phyloP scores from a whole-genome alignment of 2,888 invertebrate species.

The Sesia apiformis region DNA sequence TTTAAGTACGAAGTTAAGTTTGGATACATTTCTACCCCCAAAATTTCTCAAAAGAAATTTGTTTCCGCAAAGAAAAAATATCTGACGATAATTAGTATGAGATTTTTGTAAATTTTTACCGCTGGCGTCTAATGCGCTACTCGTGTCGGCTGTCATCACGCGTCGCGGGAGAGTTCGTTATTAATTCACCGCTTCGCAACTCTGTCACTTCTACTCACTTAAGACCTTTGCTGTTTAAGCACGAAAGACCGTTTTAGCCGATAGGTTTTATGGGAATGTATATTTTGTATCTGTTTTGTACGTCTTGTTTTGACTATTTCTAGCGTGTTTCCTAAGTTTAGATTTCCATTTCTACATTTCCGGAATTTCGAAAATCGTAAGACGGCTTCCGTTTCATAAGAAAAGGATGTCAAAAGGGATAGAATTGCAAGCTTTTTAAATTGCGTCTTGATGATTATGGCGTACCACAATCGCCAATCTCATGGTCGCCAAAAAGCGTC shows the following conservation, averaged over 20 bases:
- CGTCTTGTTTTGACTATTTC: neutral
- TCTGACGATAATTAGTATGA: conserved; percentile 40
- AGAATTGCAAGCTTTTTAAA: too few species aligned
- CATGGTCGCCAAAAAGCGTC: conserved; percentile 65
- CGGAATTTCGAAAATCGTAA: neutral
- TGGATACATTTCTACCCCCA: neutral
- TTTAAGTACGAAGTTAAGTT: conserved; percentile 5
- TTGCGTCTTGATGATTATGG: conserved; percentile 6
- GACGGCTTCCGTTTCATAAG: too few species aligned
- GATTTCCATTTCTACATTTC: neutral
- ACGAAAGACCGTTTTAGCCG: conserved; percentile 25
- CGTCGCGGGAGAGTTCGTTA: conserved; percentile 70
- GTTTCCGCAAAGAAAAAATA: conserved; percentile 19
- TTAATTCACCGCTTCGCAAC: conserved; percentile 65
- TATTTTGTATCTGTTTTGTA: neutral
- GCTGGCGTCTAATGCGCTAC: conserved; percentile 68
- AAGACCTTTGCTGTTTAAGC: conserved; percentile 34
- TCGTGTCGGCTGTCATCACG: conserved; percentile 72
- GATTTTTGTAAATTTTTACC: conserved; percentile 47
- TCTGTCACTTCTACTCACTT: conserved; percentile 49
- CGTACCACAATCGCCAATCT: conserved; percentile 66
- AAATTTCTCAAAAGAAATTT: conserved; percentile 8
- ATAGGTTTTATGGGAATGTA: conserved; percentile 11
- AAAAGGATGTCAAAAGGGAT: conserved; percentile 12
- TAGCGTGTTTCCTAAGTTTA: neutral